Conservation (phyloP, 2,797 vertebrate species). For the Crenuchus spilurus region DNA sequence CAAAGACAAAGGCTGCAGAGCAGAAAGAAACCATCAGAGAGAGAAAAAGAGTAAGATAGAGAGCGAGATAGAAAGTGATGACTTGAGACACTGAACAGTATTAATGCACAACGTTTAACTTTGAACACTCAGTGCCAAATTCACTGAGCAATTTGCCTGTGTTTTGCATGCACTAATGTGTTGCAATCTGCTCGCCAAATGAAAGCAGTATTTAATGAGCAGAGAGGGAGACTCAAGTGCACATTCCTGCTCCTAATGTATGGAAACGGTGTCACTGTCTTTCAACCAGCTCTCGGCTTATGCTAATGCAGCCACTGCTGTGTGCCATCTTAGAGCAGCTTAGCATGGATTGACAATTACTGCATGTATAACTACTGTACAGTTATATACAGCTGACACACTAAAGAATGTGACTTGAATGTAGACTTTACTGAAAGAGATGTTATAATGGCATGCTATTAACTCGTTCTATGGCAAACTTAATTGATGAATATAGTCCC, state of each 20-base stretch:
- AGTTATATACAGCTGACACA: not conserved
- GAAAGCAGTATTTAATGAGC: conserved; percentile 36
- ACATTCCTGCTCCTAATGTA: conserved; percentile 33
- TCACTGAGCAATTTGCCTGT: conserved; percentile 29
- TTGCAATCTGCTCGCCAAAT: conserved; percentile 39
- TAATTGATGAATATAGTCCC: too few species aligned
- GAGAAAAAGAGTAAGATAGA: not conserved
- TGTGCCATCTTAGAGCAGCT: not conserved
- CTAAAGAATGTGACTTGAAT: not conserved
- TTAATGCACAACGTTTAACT: conserved; percentile 46
- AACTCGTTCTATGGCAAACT: too few species aligned
- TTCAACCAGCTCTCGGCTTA: conserved; percentile 11
- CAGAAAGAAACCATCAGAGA: conserved; percentile 37
- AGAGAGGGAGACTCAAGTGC: conserved; percentile 19
- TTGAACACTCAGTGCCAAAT: conserved; percentile 38
- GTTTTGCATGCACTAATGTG: conserved; percentile 39
- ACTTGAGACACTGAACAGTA: conserved; percentile 41
- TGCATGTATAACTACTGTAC: not conserved
- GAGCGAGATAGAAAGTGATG: conserved; percentile 28
- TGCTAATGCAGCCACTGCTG: conserved; percentile 30
- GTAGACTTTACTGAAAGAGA: not conserved
- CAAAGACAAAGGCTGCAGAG: conserved; percentile 49
- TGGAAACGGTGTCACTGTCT: conserved; percentile 3
- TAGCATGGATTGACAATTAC: not conserved
- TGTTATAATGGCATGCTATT: too few species aligned